A percentile compares a stretch with the other conserved stretches of the same genome.
Evolutionary conservation across 2,797 vertebrate genomes (phyloP).

Genomic region (Typhlichthys subterraneus): DNA sequence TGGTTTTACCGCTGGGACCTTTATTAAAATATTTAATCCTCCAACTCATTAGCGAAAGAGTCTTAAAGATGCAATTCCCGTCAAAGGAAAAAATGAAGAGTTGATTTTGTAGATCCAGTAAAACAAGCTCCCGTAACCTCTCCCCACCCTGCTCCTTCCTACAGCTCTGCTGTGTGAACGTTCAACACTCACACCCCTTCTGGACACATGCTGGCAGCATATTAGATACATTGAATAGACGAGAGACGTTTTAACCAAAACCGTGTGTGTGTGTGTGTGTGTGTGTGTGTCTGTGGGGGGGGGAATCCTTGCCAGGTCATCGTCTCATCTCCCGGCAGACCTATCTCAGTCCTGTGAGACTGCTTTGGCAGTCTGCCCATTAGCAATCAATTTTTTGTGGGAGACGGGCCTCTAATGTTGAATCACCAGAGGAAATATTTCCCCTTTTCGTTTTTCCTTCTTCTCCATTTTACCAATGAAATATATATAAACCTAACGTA

Average conservation of each 20-base stretch:
- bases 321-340: conserved; percentile 40
- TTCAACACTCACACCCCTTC: conserved; percentile 24
- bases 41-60: too few species aligned
- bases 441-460: conserved; percentile 11
- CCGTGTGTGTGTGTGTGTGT: conserved; percentile 50
- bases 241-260: conserved; percentile 54
- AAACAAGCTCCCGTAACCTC: conserved; percentile 36
- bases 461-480: conserved; percentile 8
- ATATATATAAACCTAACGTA: neutral
- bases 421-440: conserved; percentile 12
- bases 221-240: conserved; percentile 46
- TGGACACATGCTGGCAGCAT: conserved; percentile 27
- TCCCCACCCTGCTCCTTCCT: conserved; percentile 28
- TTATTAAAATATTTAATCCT: too few species aligned
- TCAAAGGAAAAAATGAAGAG: conserved; percentile 1
- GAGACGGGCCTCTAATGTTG: conserved; percentile 26
- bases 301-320: conserved; percentile 27
- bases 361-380: conserved; percentile 34
- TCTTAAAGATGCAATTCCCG: conserved; percentile 1
- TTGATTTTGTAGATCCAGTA: conserved; percentile 19
- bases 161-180: conserved; percentile 15
- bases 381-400: conserved; percentile 27
- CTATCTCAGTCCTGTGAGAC: conserved; percentile 31
- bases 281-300: conserved; percentile 2
- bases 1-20: too few species aligned